Base-by-base conservation (phyloP, 2,888 invertebrate genomes). In the Orthonychiurus folsomi region DNA sequence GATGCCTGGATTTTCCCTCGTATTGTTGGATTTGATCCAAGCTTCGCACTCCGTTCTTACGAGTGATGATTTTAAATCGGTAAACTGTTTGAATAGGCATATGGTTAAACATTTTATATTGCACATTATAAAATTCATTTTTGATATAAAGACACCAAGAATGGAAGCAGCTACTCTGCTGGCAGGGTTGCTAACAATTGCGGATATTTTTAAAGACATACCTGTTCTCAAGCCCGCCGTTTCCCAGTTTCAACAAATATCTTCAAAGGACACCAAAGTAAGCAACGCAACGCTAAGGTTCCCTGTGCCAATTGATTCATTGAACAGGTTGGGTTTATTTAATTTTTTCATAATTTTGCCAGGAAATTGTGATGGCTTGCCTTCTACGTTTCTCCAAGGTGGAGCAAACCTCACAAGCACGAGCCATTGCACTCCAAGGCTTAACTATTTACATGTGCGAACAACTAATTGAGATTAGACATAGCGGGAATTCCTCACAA, bases 111-210 rank as follows among this genome's bases (percentile, higher is more conserved):
- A 27, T 56, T 55, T 56, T n/a, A 21, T 48, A 12, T 37, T 56
- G 5, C 3, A 18, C n/a, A 28, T 24, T 23, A 37, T 47, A 23
- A 59, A 24, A n/a, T 20, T 18, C 58, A 48, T 27, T 56, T 50
- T 59, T 63, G 64, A 53, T 69, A 75, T 69, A 2, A 79, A 85
- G 84, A 86, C 87, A 65, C 95, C 95, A 0, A 83, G 94, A 64
- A 87, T 89, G 12, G 95, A 95, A 75, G 94, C 94, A 0, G 86
- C 93, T 25, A 88, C 92, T 0, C 86, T 95, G 66, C 80, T 96
- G 37, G 93, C 93, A 1, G 88, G 91, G 1, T 78, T 96, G 61
- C 79, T 95, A 52, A 87, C 91, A 69, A 83, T 92, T 69, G 90
- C 93, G 0, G 84, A 87, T 70, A 82, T 83, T 12, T 80, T 85